Conservation (phyloP, 2,888 invertebrate species). For the Ptilodon capucinus region DNA sequence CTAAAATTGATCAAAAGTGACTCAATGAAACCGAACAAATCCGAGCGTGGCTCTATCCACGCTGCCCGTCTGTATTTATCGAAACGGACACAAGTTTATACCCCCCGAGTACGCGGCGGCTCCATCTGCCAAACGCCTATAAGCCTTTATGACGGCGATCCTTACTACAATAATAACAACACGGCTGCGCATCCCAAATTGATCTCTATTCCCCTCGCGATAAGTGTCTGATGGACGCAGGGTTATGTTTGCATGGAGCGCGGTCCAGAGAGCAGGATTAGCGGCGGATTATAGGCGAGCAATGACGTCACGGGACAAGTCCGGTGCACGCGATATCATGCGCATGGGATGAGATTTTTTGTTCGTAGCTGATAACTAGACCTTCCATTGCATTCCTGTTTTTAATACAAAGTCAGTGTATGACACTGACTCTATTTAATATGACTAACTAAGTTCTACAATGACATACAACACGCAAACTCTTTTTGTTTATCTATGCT, state of each 20-base stretch:
- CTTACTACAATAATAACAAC: slow-evolving; percentile 3
- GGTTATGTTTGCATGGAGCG: neutral
- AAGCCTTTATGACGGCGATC: slow-evolving; percentile 23
- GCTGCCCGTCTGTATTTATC: slow-evolving; percentile 11
- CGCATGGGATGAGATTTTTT: neutral
- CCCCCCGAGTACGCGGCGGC: slow-evolving; percentile 6
- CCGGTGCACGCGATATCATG: neutral
- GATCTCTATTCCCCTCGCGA: neutral
- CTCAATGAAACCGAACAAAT: neutral
- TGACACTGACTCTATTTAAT: neutral
- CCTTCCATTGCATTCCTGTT: neutral
- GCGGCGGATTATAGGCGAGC: slow-evolving; percentile 8
- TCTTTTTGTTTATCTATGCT: too few species aligned
- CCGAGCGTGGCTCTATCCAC: neutral
- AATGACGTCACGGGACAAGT: neutral
- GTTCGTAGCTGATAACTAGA: neutral
- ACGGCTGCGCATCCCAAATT: slow-evolving; percentile 1
- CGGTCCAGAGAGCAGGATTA: slow-evolving; percentile 12
- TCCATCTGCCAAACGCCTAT: slow-evolving; percentile 21
- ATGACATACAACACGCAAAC: too few species aligned
- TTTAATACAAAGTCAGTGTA: neutral
- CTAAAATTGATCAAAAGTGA: neutral
- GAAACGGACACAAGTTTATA: slow-evolving; percentile 4
- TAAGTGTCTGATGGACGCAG: neutral
- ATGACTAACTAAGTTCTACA: too few species aligned